Conservation (phyloP, 2,797 vertebrate genomes). For the Chaetodon trifasciatus region DNA sequence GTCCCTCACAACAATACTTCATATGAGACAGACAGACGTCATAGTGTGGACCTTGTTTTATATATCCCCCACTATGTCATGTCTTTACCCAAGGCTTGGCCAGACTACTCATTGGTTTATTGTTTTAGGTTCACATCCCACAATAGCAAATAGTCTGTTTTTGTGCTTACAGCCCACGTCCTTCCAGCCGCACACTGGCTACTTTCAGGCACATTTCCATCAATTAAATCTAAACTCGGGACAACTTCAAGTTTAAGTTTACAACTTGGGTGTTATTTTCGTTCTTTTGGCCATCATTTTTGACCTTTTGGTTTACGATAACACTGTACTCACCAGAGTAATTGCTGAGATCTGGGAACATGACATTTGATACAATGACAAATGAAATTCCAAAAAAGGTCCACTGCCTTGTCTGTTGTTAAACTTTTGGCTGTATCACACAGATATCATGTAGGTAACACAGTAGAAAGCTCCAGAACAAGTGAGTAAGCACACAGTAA, state of each 20-base stretch:
- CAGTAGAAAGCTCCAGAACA: not conserved
- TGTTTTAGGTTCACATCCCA: conserved; percentile 27
- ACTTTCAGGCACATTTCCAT: not conserved
- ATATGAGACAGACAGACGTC: conserved; percentile 26
- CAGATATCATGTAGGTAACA: not conserved
- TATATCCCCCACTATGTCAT: conserved; percentile 29
- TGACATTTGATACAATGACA: not conserved
- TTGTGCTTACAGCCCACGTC: not conserved
- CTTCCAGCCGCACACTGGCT: not conserved
- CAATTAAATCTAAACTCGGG: not conserved
- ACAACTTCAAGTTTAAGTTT: conserved; percentile 3
- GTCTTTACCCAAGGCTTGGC: conserved; percentile 28
- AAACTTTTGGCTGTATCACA: not conserved
- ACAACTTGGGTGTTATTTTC: not conserved
- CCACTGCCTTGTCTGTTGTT: not conserved
- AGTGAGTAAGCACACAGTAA: not conserved
- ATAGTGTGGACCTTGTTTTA: conserved; percentile 37
- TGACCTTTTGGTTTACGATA: not conserved
- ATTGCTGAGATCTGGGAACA: not conserved
- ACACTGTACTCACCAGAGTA: not conserved
- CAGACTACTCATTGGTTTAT: conserved; percentile 37
- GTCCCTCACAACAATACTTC: conserved; percentile 27
- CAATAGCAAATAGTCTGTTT: conserved; percentile 19
- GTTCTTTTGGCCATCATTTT: too few species aligned
- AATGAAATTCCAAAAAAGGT: not conserved